A percentile compares a stretch with the other conserved stretches of the same genome.
Evolutionary conservation across 1,140 invertebrate genomes (phyloP).

Genomic region (Gonioctena quinquepunctata): DNA sequence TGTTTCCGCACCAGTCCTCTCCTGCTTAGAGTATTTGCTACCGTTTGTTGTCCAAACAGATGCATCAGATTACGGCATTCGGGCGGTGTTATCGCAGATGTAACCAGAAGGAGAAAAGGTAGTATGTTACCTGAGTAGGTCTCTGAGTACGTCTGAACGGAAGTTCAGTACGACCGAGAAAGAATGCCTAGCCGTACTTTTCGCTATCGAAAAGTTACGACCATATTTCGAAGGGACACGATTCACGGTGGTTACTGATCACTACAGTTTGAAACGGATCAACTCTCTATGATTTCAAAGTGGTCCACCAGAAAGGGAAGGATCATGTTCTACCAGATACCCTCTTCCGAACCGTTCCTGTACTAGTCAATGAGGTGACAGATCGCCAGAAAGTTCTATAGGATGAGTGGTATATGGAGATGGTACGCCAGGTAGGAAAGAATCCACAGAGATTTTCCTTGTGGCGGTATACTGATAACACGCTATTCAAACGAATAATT

Average conservation of each 20-base stretch:
- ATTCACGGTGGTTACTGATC: conserved; percentile 59
- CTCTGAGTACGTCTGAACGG: conserved; percentile 45
- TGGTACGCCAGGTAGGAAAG: too few relatives aligned
- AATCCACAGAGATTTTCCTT: too few relatives aligned
- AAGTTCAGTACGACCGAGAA: conserved; percentile 57
- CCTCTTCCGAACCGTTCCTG: background rate
- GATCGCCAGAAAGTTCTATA: background rate
- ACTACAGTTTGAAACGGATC: conserved; percentile 56
- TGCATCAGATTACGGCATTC: conserved; percentile 29
- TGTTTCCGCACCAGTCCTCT: conserved; percentile 10
- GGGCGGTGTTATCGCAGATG: conserved; percentile 33
- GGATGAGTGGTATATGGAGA: too few relatives aligned
- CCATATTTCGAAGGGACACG: conserved; percentile 53
- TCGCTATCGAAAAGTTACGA: conserved; percentile 53
- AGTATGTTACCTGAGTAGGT: conserved; percentile 10
- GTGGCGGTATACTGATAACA: too few relatives aligned
- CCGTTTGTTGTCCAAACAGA: conserved; percentile 38
- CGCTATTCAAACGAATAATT: too few relatives aligned
- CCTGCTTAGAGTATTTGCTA: conserved; percentile 18
- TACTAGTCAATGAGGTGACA: background rate
- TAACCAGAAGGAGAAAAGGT: conserved; percentile 14
- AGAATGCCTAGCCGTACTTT: conserved; percentile 57
- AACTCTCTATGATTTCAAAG: conserved; percentile 24
- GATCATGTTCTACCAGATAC: background rate
- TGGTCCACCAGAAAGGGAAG: background rate